Evolutionary conservation across 2,797 vertebrate species (phyloP), one percentile per base, ranked within the genome.

Genomic region (Gymnoscopelus microlampas): DNA sequence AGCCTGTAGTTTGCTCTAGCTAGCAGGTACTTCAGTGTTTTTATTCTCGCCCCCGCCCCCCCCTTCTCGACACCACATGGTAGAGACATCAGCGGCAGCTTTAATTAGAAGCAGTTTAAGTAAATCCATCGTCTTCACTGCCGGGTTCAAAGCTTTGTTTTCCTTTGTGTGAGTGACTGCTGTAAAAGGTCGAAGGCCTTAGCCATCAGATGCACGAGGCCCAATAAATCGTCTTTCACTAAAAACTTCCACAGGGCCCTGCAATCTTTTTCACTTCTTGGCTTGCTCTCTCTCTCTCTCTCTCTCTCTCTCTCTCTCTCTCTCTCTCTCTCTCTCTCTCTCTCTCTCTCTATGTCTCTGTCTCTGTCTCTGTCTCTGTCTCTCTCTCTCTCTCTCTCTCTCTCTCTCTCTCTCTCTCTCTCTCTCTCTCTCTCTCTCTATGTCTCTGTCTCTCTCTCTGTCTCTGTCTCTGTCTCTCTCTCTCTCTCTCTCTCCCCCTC

Each of bases 101-200:
- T 84, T 91, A 91, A 92, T 92, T 89, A 90, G 82, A 83, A 80
- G 66, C 67, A 60, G 76, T 85, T 80, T 23, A 47, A 76, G 75
- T 79, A 68, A 82, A 87, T 79, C 69, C 59, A 71, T 86, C 68
- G 73, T 71, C n/a, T 5, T 56, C 9, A 39, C 47, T 54, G 62
- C 47, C 70, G 68, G n/a, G 71, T 70, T 23, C 8, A 51, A 5
- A 63, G 13, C 69, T 73, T 78, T 88, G 58, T 83, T 90, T 87
- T 78, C 59, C 32, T 84, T 82, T 54, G 54, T 12, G n/a, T 81
- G 79, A 85, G 67, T 58, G 83, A 85, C 78, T 86, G 79, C 74
- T 35, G 55, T 69, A 53, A 68, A 63, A 66, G 68, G 70, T 61
- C 62, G 71, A 80, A 87, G 60, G 85, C 69, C 65, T 66, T 57